These are phyloP conservation scores for Isotomurus palustris DNA, from an alignment of 2,888 invertebrate genomes.

Conservation along the genomic window DNA sequence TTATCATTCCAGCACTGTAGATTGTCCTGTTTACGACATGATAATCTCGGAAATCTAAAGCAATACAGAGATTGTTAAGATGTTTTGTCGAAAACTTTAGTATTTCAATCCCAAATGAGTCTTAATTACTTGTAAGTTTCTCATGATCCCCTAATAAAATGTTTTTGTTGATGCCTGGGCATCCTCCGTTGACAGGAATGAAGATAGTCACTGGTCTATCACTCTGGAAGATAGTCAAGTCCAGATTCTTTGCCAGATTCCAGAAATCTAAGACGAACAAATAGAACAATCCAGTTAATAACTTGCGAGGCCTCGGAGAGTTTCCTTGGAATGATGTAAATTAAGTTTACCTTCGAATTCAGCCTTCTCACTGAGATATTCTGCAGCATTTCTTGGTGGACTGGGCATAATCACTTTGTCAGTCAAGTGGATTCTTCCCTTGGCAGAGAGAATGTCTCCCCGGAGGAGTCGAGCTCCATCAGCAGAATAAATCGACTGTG, in stretches of 20 bases:
- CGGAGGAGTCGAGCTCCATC: slow-evolving; percentile 41
- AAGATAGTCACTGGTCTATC: slow-evolving; percentile 39
- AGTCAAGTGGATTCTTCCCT: slow-evolving; percentile 38
- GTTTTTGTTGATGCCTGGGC: slow-evolving; percentile 23
- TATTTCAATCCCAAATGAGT: too few species aligned
- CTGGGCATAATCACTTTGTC: slow-evolving; percentile 42
- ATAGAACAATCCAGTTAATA: neutral
- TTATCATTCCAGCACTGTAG: slow-evolving; percentile 49
- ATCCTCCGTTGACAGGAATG: slow-evolving; percentile 38
- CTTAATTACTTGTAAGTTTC: slow-evolving; percentile 35
- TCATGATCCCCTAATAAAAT: slow-evolving; percentile 21
- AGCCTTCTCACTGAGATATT: slow-evolving; percentile 40
- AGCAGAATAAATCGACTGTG: slow-evolving; percentile 35
- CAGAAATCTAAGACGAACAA: slow-evolving; percentile 32
- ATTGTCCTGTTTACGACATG: slow-evolving; percentile 49
- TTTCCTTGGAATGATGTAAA: neutral
- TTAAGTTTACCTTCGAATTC: slow-evolving; percentile 38
- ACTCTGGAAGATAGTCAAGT: slow-evolving; percentile 30
- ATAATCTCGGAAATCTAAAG: slow-evolving; percentile 47
- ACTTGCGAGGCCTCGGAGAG: too few species aligned
- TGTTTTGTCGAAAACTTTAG: neutral
- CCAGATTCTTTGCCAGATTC: slow-evolving; percentile 26
- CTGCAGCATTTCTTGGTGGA: slow-evolving; percentile 34
- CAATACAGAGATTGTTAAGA: too few species aligned
- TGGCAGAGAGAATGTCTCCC: slow-evolving; percentile 34